These are phyloP conservation scores for Alsophila aescularia DNA, from an alignment of 2,888 invertebrate genomes.

Conservation along the genomic window DNA sequence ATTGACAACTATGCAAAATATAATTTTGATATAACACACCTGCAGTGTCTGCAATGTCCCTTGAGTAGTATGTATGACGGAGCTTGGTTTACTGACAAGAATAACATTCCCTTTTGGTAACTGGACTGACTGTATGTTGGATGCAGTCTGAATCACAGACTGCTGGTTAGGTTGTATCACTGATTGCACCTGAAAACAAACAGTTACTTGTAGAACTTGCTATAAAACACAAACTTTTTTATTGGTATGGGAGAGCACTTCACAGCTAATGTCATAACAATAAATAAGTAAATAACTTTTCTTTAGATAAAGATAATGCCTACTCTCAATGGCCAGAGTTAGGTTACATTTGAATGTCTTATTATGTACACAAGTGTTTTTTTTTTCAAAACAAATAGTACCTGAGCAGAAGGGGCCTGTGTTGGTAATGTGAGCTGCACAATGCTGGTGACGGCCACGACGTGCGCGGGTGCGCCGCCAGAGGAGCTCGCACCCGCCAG, in stretches of 20 bases:
- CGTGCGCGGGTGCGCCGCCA: slow-evolving; percentile 64
- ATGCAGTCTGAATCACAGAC: slow-evolving; percentile 97
- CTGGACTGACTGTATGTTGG: slow-evolving; percentile 92
- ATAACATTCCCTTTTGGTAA: slow-evolving; percentile 95
- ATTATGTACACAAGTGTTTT: slow-evolving; percentile 26
- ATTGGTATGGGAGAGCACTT: background rate
- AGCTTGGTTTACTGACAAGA: slow-evolving; percentile 94
- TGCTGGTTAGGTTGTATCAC: slow-evolving; percentile 98
- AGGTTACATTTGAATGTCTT: slow-evolving; percentile 5
- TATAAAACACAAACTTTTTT: background rate
- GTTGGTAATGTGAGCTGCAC: slow-evolving; percentile 92
- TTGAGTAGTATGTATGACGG: slow-evolving; percentile 96
- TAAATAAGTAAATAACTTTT: background rate
- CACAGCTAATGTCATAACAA: background rate
- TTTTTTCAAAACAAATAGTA: slow-evolving; percentile 59
- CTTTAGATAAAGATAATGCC: background rate
- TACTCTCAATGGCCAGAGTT: background rate
- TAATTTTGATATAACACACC: slow-evolving; percentile 73
- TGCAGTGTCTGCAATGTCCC: slow-evolving; percentile 94
- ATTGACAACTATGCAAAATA: background rate
- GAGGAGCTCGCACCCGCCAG: slow-evolving; percentile 65
- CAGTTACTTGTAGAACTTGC: slow-evolving; percentile 16
- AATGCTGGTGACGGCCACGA: slow-evolving; percentile 88
- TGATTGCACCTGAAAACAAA: slow-evolving; percentile 91
- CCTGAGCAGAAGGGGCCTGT: slow-evolving; percentile 88